Evolutionary conservation across 2,797 vertebrate species (phyloP), one percentile per base, ranked within the genome.

Genomic region (Pagetopsis macropterus): DNA sequence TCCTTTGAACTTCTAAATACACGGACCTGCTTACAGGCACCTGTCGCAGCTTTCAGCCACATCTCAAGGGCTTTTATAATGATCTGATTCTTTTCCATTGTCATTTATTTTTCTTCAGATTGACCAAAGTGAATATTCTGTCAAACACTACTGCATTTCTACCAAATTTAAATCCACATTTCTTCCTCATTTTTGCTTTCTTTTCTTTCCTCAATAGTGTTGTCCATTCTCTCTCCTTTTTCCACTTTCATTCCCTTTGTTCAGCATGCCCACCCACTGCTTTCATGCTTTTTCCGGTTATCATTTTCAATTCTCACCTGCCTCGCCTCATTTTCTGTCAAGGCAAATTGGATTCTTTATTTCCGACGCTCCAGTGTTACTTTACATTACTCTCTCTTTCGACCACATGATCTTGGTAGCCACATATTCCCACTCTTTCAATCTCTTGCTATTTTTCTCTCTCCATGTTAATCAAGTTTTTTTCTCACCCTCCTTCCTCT

Each of bases 241-340:
- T 60, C 80, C 59, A 69, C 71, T 70, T 81, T 62, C 55, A 19
- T 72, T 74, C 62, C 48, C 66, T 85, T 83, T 83, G 64, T 82
- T 13, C 60, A 7, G 13, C 65, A 59, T 76, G 63, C 84, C 86
- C 81, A 65, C 80, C 83, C 75, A 85, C 86, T 16, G 16, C 77
- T 84, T 84, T 83, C 70, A 84, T 87, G 70, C 79, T 75, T 37
- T 27, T 72, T 67, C 65, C 70, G 66, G 54, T 72, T 78, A 79
- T 79, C 80, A 65, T 73, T 82, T 88, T 83, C 68, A 83, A 76
- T 88, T 89, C 78, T 84, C 84, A 83, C 85, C 84, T 83, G 85
- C 83, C 85, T 82, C 51, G 44, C 81, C 76, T 63, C 80, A 81
- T 74, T 82, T 70, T 86, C 62, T 61, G 52, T 41, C 43, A 52